Conservation (phyloP, 2,113 vertebrate species). For the Aepyceros melampus region DNA sequence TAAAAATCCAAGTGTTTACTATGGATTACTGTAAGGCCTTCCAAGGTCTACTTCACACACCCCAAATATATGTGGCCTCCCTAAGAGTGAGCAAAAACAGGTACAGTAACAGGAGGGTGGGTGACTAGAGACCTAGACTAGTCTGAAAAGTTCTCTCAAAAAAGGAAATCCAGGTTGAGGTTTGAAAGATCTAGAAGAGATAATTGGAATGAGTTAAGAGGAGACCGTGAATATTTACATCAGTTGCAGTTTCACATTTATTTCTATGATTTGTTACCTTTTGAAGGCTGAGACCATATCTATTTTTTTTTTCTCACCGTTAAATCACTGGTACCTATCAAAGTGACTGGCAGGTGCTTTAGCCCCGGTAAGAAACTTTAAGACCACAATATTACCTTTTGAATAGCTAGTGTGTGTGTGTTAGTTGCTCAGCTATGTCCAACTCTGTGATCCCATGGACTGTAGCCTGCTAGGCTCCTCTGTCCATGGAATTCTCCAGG, state of each 20-base stretch:
- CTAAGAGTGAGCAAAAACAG: not conserved
- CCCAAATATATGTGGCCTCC: not conserved
- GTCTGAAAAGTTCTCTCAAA: not conserved
- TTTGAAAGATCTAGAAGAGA: not conserved
- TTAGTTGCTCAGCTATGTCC: not conserved
- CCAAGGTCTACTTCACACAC: not conserved
- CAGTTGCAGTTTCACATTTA: not conserved
- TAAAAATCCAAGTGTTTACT: not conserved
- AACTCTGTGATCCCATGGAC: not conserved
- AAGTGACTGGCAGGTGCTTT: not conserved
- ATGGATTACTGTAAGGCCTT: not conserved
- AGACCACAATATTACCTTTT: not conserved
- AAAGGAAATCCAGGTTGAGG: not conserved
- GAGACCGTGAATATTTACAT: not conserved
- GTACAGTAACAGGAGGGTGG: rapidly evolving
- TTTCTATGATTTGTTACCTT: not conserved
- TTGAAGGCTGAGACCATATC: not conserved
- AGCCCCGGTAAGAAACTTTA: not conserved
- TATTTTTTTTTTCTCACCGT: not conserved
- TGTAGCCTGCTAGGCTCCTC: not conserved
- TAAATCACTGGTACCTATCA: not conserved
- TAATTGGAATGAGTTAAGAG: not conserved
- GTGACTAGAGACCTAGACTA: not conserved
- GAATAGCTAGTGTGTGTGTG: not conserved
- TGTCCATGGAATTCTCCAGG: not conserved